Conservation (phyloP, 2,113 vertebrate genomes). For the Eidolon helvum region DNA sequence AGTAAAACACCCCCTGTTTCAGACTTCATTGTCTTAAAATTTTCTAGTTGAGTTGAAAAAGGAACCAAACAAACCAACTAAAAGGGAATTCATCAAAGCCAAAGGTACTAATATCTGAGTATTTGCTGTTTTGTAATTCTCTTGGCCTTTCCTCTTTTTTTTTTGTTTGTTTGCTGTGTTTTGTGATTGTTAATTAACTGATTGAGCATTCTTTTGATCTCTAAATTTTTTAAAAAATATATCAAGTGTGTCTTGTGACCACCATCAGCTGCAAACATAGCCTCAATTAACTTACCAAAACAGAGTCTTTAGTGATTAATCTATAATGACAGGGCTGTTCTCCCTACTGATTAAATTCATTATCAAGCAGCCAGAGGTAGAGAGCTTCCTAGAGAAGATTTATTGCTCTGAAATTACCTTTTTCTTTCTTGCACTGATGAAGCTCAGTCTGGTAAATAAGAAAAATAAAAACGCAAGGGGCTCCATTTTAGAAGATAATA, state of each 20-base stretch:
- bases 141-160: neutral
- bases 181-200: conserved; percentile 34
- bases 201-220: conserved; percentile 37
- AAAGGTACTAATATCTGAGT: neutral
- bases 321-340: conserved; percentile 67
- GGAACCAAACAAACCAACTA: neutral
- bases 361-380: conserved; percentile 68
- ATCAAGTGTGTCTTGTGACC: conserved; percentile 58
- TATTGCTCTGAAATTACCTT: conserved; percentile 61
- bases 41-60: neutral
- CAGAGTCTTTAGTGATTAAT: conserved; percentile 72
- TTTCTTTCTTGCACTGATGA: conserved; percentile 5
- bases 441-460: neutral
- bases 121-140: neutral
- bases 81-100: neutral
- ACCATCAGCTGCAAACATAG: conserved; percentile 45
- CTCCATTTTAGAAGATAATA: neutral
- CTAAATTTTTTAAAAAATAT: conserved; percentile 44
- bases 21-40: neutral
- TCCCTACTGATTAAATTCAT: conserved; percentile 71
- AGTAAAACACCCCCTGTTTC: neutral
- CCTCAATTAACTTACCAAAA: conserved; percentile 71
- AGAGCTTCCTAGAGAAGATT: conserved; percentile 39
- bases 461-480: neutral
- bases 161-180: conserved; percentile 36